Evolutionary conservation across 2,888 invertebrate genomes (phyloP), one percentile per base, ranked within the genome.

Genomic region (Megalurothrips usitatus): DNA sequence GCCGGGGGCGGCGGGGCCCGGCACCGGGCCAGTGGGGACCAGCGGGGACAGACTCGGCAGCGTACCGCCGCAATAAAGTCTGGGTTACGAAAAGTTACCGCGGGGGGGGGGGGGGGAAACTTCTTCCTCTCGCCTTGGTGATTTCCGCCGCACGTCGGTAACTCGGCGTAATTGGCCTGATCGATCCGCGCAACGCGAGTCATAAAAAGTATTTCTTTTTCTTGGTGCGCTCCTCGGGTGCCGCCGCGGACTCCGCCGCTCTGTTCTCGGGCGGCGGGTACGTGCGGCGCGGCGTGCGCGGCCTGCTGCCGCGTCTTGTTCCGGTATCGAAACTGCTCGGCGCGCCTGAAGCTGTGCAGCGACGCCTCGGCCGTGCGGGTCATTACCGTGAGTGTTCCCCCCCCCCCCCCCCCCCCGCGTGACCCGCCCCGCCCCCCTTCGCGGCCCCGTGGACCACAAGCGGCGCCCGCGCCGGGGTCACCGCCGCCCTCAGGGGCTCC

Each of bases 21-120:
- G 52, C 52, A 17, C 52, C 10, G 52, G 52, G 17, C 19, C 58
- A 58, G 58, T 58, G 14, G 58, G 58, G 58, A 52, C 19, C 58
- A 58, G 58, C 14, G 14, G 58, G 58, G 58, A 52, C 68, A 8
- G 68, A 23, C 68, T 75, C 12, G 68, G 68, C 68, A 23, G 58
- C 19, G 58, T 17, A 58, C 68, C 23, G 68, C 26, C 9, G 26
- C 68, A 75, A 68, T 68, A 68, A 68, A 68, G 68, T 75, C 68
- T 26, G 68, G 68, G 68, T 75, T 75, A 75, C 68, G 68, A 75
- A 75, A 75, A 75, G 68, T 75, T 75, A 75, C 68, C 68, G 26
- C n/a, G n/a, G n/a, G n/a, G n/a, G n/a, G n/a, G n/a, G n/a, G n/a
- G n/a, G 68, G 23, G 26, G 68, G 58, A 58, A 75, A 75, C 26